Base-by-base conservation (phyloP, 1,140 invertebrate species). In the Acromyrmex echinatior region DNA sequence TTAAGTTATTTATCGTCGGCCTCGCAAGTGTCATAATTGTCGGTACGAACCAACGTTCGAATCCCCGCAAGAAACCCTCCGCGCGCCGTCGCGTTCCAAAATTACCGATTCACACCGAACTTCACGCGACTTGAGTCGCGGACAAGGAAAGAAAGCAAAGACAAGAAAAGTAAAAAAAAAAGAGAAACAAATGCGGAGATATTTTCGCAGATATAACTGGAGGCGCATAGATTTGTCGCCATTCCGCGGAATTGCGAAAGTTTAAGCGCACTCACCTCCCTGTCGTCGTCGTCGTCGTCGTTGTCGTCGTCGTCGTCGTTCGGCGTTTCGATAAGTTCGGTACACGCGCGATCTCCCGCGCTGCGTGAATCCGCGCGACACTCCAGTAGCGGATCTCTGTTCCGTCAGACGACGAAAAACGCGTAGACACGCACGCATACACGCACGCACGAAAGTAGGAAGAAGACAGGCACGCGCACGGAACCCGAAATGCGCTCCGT, bases 1-100 rank as follows among this genome's bases (percentile, higher is more conserved):
- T 90, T 89, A 73, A 58, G 9, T 49, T 49, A 84, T 90, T 80
- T 78, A 87, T 89, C 39, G 51, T 63, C 25, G 14, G 74, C 45
- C 0, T 35, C 16, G 28, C 39, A 45, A 21, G 60, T 77, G 14
- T 18, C 25, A 51, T 14, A 53, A 53, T 79, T 10, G n/a, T 25
- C n/a, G 9, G 28, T n/a, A 4, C 28, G 76, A 14, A 12, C 18
- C 21, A 45, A 4, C 16, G 31, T 18, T 65, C 28, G 56, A 78
- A 62, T 21, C 49, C 14, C 49, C 28, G 45, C 14, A 14, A 5
- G 25, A n/a, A 58, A 28, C 6, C 66, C 31, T 49, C 39, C 25
- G 25, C 25, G 25, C 16, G 16, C 51, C 25, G 14, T 31, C 45
- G 12, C 45, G 16, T 16, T n/a, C 18, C 62, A 14, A 39, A 31